Evolutionary conservation across 2,888 invertebrate species (phyloP).

Genomic region (Synanthedon formicaeformis): DNA sequence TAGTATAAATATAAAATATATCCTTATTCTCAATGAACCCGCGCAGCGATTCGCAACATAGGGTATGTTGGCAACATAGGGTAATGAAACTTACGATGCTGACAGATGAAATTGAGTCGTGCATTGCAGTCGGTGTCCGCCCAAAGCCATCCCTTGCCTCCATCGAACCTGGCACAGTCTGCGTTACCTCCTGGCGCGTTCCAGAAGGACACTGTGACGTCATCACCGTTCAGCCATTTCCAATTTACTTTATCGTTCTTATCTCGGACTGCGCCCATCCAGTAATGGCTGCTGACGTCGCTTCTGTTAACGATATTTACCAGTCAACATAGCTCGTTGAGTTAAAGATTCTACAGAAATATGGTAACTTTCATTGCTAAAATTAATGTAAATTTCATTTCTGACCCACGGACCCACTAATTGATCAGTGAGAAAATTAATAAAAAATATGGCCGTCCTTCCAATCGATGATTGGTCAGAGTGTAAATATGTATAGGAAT

Average conservation of each 20-base stretch:
- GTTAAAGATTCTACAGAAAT: not conserved
- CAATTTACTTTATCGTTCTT: constrained; percentile 81
- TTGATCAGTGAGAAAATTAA: too few relatives aligned
- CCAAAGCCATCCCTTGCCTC: constrained; percentile 95
- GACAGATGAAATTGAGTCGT: constrained; percentile 90
- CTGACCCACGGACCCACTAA: too few relatives aligned
- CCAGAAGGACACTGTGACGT: constrained; percentile 93
- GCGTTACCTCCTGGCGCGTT: constrained; percentile 86
- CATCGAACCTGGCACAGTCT: constrained; percentile 90
- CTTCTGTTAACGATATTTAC: constrained; percentile 63
- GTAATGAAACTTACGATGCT: constrained; percentile 81
- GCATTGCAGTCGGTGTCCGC: constrained; percentile 90
- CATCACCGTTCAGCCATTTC: constrained; percentile 92
- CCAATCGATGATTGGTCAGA: too few relatives aligned
- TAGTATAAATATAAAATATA: too few relatives aligned
- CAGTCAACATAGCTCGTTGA: not conserved
- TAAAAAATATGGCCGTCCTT: too few relatives aligned
- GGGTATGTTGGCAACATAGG: too few relatives aligned
- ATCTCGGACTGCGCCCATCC: constrained; percentile 94
- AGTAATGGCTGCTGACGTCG: constrained; percentile 92
- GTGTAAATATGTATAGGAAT: too few relatives aligned
- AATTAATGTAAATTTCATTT: too few relatives aligned
- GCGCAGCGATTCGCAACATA: too few relatives aligned
- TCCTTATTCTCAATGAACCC: too few relatives aligned
- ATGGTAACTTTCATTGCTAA: too few relatives aligned